These are phyloP conservation scores for Cephalotes varians DNA, from an alignment of 2,888 invertebrate genomes.

Conservation along the genomic window DNA sequence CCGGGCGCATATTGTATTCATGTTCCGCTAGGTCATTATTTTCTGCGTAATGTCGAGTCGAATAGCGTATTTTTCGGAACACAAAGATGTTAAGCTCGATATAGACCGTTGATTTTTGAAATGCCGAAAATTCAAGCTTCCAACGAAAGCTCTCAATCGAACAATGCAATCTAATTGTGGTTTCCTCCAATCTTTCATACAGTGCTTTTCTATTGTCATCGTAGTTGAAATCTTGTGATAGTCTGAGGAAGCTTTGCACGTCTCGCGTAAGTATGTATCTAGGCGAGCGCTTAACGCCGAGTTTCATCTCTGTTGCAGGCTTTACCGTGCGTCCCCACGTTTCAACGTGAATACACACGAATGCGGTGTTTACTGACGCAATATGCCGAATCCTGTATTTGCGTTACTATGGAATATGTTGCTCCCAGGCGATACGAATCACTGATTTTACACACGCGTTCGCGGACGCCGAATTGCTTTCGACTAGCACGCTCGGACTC, in stretches of 20 bases:
- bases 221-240: background rate
- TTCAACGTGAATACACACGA: slow-evolving; percentile 65
- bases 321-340: slow-evolving; percentile 57
- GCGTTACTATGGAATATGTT: slow-evolving; percentile 69
- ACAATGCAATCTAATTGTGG: background rate
- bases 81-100: background rate
- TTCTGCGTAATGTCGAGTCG: background rate
- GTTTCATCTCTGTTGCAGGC: slow-evolving; percentile 43
- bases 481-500: slow-evolving; percentile 19
- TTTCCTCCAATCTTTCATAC: background rate
- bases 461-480: slow-evolving; percentile 30
- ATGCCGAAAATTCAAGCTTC: background rate
- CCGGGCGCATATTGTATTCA: background rate
- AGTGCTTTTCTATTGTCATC: background rate
- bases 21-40: background rate
- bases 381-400: slow-evolving; percentile 74
- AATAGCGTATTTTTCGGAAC: background rate
- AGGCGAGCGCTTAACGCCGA: slow-evolving; percentile 33
- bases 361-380: slow-evolving; percentile 72
- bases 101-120: background rate
- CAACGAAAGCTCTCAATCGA: background rate
- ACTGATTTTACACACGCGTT: slow-evolving; percentile 56
- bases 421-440: slow-evolving; percentile 71
- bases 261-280: slow-evolving; percentile 14
- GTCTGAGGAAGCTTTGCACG: background rate